Conservation (phyloP, 2,888 invertebrate genomes). For the Amphipyra tragopoginis region DNA sequence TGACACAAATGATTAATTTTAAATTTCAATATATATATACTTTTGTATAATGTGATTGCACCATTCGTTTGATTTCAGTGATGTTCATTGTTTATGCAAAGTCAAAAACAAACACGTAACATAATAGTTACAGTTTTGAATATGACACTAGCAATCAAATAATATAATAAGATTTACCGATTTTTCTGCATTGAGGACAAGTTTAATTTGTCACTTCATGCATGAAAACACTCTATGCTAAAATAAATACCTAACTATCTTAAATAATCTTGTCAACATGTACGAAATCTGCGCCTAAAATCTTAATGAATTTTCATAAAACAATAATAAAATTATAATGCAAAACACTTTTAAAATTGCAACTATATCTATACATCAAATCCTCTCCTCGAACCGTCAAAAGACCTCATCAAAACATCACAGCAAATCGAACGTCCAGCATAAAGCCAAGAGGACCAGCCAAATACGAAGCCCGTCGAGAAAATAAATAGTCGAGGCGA, state of each 20-base stretch:
- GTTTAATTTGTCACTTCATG: constrained; percentile 77
- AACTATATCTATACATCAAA: constrained; percentile 89
- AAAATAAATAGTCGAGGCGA: constrained; percentile 77
- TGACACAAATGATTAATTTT: constrained; percentile 48
- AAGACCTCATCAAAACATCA: constrained; percentile 89
- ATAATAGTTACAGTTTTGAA: constrained; percentile 65
- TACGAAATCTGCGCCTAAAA: constrained; percentile 88
- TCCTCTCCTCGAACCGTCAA: constrained; percentile 86
- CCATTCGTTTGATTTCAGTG: constrained; percentile 70
- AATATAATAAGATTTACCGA: constrained; percentile 73
- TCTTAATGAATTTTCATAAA: constrained; percentile 87
- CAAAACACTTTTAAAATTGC: constrained; percentile 90
- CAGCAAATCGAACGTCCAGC: constrained; percentile 81
- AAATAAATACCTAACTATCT: constrained; percentile 90
- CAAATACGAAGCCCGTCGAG: constrained; percentile 69
- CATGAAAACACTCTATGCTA: constrained; percentile 87
- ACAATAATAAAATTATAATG: constrained; percentile 90
- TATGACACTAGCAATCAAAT: constrained; percentile 80
- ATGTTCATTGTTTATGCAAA: constrained; percentile 69
- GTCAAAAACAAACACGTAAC: constrained; percentile 68
- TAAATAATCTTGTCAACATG: constrained; percentile 89
- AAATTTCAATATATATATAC: constrained; percentile 58
- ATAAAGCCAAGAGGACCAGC: constrained; percentile 71
- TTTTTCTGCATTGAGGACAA: constrained; percentile 75
- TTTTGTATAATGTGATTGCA: constrained; percentile 78